Conservation (phyloP, 2,113 vertebrate species). For the Chionodraco myersi region DNA sequence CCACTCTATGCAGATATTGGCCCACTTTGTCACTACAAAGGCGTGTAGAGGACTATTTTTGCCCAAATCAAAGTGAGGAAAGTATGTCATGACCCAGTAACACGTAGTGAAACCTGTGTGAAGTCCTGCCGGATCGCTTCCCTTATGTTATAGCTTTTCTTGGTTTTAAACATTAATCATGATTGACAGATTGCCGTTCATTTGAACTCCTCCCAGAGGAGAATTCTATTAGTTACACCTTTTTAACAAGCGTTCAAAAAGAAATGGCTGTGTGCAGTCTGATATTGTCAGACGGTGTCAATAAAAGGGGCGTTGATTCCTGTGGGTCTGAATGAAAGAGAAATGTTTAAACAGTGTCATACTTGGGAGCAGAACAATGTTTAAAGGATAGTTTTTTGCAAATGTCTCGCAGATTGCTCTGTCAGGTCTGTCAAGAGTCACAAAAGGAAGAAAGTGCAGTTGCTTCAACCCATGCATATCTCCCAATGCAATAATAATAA, state of each 20-base stretch:
- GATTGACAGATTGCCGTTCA: slow-evolving; percentile 72
- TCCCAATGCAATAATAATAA: slow-evolving; percentile 17
- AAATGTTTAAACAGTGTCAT: slow-evolving; percentile 63
- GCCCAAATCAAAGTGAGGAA: slow-evolving; percentile 75
- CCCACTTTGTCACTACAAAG: slow-evolving; percentile 78
- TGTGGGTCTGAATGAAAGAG: slow-evolving; percentile 61
- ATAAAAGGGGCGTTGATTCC: slow-evolving; percentile 65
- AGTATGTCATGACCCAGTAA: slow-evolving; percentile 82
- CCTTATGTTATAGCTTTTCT: slow-evolving; percentile 57
- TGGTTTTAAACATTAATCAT: slow-evolving; percentile 62
- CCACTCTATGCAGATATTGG: slow-evolving; percentile 79
- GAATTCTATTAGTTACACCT: slow-evolving; percentile 57
- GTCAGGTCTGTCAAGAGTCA: slow-evolving; percentile 60
- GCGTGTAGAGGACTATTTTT: slow-evolving; percentile 74
- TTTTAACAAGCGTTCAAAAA: slow-evolving; percentile 74
- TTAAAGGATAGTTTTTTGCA: slow-evolving; percentile 49
- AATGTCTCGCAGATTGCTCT: slow-evolving; percentile 47
- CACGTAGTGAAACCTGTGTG: slow-evolving; percentile 73
- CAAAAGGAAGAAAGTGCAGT: slow-evolving; percentile 56
- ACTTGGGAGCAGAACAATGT: slow-evolving; percentile 40
- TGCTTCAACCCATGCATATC: slow-evolving; percentile 53
- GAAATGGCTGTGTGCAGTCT: slow-evolving; percentile 52
- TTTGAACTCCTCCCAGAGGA: slow-evolving; percentile 76
- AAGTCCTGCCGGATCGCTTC: slow-evolving; percentile 69
- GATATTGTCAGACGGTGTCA: slow-evolving; percentile 67